phyloP scores from a whole-genome alignment of 2,113 vertebrate species.

The Tenebrosternarchus preto region DNA sequence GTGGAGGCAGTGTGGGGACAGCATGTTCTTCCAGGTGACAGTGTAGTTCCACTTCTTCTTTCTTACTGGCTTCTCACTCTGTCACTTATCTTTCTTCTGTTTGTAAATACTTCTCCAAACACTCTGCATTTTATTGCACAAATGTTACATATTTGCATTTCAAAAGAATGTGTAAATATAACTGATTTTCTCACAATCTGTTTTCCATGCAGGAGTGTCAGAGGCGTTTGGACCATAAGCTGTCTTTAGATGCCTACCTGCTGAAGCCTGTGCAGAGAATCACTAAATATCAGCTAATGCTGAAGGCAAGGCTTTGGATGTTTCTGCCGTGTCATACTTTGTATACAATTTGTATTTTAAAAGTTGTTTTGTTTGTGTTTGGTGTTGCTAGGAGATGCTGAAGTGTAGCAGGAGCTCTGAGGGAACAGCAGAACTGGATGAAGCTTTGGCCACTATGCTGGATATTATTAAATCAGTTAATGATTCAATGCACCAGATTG shows the following conservation, averaged over 20 bases:
- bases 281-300: constrained; percentile 89
- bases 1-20: constrained; percentile 93
- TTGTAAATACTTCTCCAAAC: neutral
- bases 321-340: neutral
- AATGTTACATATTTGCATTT: neutral
- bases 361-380: neutral
- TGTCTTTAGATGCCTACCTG: constrained; percentile 88
- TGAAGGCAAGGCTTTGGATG: constrained; percentile 73
- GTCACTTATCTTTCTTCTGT: neutral
- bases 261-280: constrained; percentile 92
- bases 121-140: neutral
- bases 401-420: constrained; percentile 88
- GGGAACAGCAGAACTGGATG: constrained; percentile 83
- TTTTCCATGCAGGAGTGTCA: constrained; percentile 78
- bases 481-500: constrained; percentile 93
- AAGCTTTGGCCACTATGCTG: constrained; percentile 84
- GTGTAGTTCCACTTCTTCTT: neutral
- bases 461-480: constrained; percentile 92
- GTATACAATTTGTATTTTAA: neutral
- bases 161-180: neutral
- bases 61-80: neutral
- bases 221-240: constrained; percentile 88
- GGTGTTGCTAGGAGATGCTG: constrained; percentile 82
- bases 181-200: neutral
- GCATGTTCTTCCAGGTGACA: constrained; percentile 87